Evolutionary conservation across 1,140 invertebrate genomes (phyloP).

Genomic region (Holcopasites calliopsidis): DNA sequence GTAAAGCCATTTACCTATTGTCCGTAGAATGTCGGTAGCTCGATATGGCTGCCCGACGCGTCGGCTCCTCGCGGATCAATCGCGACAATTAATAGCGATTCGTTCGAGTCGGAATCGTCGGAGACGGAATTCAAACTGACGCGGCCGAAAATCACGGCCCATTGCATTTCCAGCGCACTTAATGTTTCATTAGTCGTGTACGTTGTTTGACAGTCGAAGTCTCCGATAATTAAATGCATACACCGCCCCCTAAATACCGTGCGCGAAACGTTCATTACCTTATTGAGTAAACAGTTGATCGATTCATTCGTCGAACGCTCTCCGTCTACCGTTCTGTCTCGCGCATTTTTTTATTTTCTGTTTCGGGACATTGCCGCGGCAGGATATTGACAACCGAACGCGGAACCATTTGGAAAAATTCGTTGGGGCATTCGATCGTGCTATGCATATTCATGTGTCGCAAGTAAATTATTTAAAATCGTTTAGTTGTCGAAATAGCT

Average conservation of each 20-base stretch:
- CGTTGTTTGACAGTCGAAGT: conserved; percentile 34
- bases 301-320: background rate
- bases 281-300: conserved; percentile 6
- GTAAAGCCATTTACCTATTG: conserved; percentile 16
- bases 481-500: conserved; percentile 15
- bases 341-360: background rate
- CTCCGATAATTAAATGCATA: conserved; percentile 57
- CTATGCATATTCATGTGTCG: conserved; percentile 22
- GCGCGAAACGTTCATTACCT: conserved; percentile 18
- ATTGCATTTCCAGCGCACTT: conserved; percentile 50
- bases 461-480: conserved; percentile 22
- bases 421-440: background rate
- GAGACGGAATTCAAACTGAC: conserved; percentile 44
- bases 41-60: conserved; percentile 32
- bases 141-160: conserved; percentile 47
- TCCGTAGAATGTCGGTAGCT: conserved; percentile 46
- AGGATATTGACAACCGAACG: conserved; percentile 6
- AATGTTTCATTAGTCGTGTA: conserved; percentile 54
- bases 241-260: conserved; percentile 26
- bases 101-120: conserved; percentile 35
- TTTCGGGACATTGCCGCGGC: background rate
- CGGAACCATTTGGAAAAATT: conserved; percentile 23
- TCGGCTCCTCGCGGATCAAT: conserved; percentile 52
- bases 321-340: background rate
- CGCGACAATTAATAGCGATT: conserved; percentile 62